These are phyloP conservation scores for Muscidifurax raptorellus DNA, from an alignment of 1,140 invertebrate species.

Conservation along the genomic window DNA sequence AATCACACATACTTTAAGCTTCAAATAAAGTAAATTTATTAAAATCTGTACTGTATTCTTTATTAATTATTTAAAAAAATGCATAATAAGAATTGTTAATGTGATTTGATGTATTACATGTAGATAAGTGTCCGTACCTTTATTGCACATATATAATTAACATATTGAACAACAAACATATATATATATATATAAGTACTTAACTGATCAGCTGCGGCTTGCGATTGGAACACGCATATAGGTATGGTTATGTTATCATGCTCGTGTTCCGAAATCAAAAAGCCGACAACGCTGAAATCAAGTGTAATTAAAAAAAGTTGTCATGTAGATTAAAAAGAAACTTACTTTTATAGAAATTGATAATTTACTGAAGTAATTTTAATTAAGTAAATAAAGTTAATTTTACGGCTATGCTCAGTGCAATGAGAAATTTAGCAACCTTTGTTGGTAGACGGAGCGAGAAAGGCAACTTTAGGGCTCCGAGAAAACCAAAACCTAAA, in stretches of 20 bases:
- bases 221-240: no score
- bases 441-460: background rate
- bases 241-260: no score
- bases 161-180: no score
- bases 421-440: conserved; percentile 29
- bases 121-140: no score
- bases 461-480: background rate
- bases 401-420: conserved; percentile 39
- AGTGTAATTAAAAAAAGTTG: no score
- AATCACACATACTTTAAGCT: background rate
- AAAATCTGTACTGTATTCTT: background rate
- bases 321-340: background rate
- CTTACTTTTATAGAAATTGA: background rate
- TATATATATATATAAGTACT: no score
- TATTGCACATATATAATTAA: no score
- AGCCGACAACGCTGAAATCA: no score
- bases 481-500: conserved; percentile 31
- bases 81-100: no score
- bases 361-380: background rate
- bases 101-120: no score
- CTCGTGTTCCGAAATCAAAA: no score
- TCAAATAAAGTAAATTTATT: background rate
- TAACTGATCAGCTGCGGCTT: no score
- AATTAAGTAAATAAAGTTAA: background rate
- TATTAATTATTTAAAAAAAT: background rate